Conservation (phyloP, 2,113 vertebrate genomes). For the Ictalurus punctatus region DNA sequence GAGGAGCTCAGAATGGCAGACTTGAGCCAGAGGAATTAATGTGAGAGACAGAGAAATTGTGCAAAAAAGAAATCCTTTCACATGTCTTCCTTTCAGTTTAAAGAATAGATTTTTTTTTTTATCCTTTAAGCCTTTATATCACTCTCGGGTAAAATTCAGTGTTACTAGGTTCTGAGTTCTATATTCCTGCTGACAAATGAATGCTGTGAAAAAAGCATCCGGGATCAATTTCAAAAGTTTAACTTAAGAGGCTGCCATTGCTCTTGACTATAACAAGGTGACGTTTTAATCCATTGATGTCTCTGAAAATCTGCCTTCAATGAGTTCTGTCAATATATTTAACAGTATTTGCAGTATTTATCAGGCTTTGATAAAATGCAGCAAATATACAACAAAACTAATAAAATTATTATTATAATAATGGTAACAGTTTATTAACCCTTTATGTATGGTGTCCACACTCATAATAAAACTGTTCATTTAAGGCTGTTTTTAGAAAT, state of each 20-base stretch:
- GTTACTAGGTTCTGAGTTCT: slow-evolving; percentile 23
- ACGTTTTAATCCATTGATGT: background rate
- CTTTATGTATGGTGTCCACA: too few species aligned
- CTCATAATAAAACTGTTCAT: too few species aligned
- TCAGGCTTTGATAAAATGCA: background rate
- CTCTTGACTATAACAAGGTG: background rate
- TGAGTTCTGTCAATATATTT: background rate
- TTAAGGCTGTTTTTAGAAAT: too few species aligned
- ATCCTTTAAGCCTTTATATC: slow-evolving; percentile 24
- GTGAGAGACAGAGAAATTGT: slow-evolving; percentile 9
- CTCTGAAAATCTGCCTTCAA: background rate
- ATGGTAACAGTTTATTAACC: background rate
- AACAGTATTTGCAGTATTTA: background rate
- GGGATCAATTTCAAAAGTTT: slow-evolving; percentile 18
- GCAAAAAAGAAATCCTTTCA: background rate
- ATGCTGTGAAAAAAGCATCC: background rate
- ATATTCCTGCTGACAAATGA: slow-evolving; percentile 24
- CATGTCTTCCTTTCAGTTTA: background rate
- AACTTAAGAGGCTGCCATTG: background rate
- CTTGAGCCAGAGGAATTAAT: slow-evolving; percentile 3
- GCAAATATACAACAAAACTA: background rate
- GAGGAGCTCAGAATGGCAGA: background rate
- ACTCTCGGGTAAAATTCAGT: background rate
- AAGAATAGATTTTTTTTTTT: slow-evolving; percentile 11
- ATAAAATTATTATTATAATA: background rate